Evolutionary conservation across 1,140 invertebrate species (phyloP).

Genomic region (Drosophila biarmipes): DNA sequence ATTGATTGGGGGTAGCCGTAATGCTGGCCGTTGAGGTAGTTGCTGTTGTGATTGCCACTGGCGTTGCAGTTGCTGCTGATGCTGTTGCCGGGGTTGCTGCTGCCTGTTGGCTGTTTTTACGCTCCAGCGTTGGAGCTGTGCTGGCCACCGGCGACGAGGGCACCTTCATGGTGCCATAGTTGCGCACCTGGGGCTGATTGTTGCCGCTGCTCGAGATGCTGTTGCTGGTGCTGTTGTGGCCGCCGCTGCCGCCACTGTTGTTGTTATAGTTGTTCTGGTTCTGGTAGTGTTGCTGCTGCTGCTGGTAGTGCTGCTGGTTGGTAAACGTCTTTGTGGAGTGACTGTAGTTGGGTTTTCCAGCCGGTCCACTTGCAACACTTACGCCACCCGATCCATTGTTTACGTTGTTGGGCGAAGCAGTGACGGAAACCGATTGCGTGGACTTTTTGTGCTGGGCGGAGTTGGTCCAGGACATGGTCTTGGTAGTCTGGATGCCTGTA

Average conservation of each 20-base stretch:
- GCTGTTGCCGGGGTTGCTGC: slow-evolving; percentile 25
- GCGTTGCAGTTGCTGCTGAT: slow-evolving; percentile 2
- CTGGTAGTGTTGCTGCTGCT: slow-evolving; percentile 41
- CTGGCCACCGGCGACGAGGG: slow-evolving; percentile 77
- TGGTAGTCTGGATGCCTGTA: slow-evolving; percentile 75
- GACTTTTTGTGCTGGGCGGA: slow-evolving; percentile 80
- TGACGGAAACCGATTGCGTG: slow-evolving; percentile 80
- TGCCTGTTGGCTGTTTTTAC: slow-evolving; percentile 64
- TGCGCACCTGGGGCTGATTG: slow-evolving; percentile 73
- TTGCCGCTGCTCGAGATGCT: slow-evolving; percentile 60
- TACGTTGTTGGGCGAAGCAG: slow-evolving; percentile 74
- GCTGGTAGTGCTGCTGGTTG: slow-evolving; percentile 64
- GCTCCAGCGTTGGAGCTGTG: slow-evolving; percentile 63
- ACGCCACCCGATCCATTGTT: slow-evolving; percentile 62
- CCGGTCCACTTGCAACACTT: slow-evolving; percentile 55
- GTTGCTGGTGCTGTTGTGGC: slow-evolving; percentile 50
- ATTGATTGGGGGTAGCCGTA: slow-evolving; percentile 76
- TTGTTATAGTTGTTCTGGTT: slow-evolving; percentile 29
- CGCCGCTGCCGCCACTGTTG: slow-evolving; percentile 12
- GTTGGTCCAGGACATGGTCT: slow-evolving; percentile 82
- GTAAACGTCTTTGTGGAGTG: slow-evolving; percentile 43
- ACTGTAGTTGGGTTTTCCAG: slow-evolving; percentile 54
- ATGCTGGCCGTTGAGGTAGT: slow-evolving; percentile 81
- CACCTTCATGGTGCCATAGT: slow-evolving; percentile 79
- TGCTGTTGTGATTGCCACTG: slow-evolving; percentile 39